Evolutionary conservation across 2,113 vertebrate species (phyloP), one percentile per base, ranked within the genome.

Genomic region (Erinaceus europaeus): DNA sequence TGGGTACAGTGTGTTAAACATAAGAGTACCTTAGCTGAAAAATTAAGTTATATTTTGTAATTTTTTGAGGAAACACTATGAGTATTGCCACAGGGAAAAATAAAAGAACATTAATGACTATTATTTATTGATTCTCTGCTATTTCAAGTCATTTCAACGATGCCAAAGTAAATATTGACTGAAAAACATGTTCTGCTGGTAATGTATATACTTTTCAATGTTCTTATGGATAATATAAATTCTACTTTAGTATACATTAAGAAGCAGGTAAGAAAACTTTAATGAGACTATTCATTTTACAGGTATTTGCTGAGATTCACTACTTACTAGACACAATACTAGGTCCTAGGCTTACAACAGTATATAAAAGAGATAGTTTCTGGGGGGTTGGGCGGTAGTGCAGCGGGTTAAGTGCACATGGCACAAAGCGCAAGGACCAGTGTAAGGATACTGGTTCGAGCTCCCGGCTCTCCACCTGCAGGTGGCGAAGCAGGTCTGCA

Each of bases 241-340:
- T 67, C 77, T 82, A 61, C 72, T 90, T 25, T 25, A 7, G 50
- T 55, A 81, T 90, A 80, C 40, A 62, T 55, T 34, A 52, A 68
- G 84, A 76, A 67, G 75, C 38, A 87, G n/a, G 46, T 75, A 18
- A 73, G 84, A 50, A 53, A 86, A 36, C 64, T 86, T 91, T 4
- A 32, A 25, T 87, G 73, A 89, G 36, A 80, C 84, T n/a, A 48
- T 73, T 82, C 38, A 25, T 80, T 90, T 32, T 80, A 25, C 27
- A 57, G 15, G n/a, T 72, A 53, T 29, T 89, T 86, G 61, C 29
- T 76, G n/a, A 80, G 64, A 29, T 84, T 42, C n/a, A n/a, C 34
- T 74, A 17, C 48, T 72, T 71, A 65, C 40, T 34, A 73, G 74
- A 14, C 13, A 21, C n/a, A 67, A 6, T 72, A 53, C 29, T 71